Evolutionary conservation across 2,888 invertebrate genomes (phyloP), one percentile per base, ranked within the genome.

Genomic region (Aplocera efformata): DNA sequence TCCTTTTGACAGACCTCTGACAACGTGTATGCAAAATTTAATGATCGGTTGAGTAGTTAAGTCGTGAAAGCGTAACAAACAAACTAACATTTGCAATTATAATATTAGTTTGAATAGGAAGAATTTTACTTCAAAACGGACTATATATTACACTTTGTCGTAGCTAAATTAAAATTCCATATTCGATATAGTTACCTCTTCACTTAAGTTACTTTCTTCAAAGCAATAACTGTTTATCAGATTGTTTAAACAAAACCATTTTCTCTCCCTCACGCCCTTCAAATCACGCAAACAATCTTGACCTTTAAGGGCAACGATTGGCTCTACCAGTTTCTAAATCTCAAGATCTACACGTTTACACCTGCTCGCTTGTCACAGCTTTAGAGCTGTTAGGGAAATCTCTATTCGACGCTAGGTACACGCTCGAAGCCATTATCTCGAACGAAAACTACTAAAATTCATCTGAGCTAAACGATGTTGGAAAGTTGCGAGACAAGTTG

Each of bases 401-500:
- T 13, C 10, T 36, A 28, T 25, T 11, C 10, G 11, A 7, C 9
- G 26, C 32, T 34, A 43, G 23, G 7, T 28, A 30, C 33, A 41
- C 34, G 5, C 13, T 17, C 13, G 13, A 17, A 43, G 6, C 7
- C 22, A 32, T 32, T 28, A 34, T 32, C 33, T 31, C 29, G 35
- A 29, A 44, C 34, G 36, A 51, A 36, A 40, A 34, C 32, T 35
- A 46, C 41, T 46, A 26, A 42, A 44, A 40, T 37, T 25, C 30
- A 41, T 44, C 39, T 27, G 39, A 32, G 39, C 39, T 45, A 48
- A 56, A 58, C 58, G 42, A 37, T 38, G 41, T 40, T 76, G 79
- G 84, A 85, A 85, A 85, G 84, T 82, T 80, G 80, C 64, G 56
- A 69, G 71, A 70, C 83, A 55, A 66, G 61, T 67, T 51, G 56